A percentile compares a stretch with the other conserved stretches of the same genome.
phyloP scores from a whole-genome alignment of 1,140 invertebrate genomes.

The Lasaia peninsularis region DNA sequence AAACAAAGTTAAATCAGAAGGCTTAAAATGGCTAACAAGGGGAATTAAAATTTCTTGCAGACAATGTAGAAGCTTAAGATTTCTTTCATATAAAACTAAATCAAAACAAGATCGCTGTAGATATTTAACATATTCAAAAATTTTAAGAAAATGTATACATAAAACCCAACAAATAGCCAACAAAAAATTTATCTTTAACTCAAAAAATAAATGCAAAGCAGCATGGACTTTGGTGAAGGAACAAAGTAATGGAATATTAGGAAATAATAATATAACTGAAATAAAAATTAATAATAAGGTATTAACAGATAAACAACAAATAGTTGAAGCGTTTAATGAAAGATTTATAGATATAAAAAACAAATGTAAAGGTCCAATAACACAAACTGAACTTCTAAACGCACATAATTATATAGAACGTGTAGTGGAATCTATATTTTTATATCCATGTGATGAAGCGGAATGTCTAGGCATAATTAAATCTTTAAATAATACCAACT shows the following conservation, averaged over 20 bases:
- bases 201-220: slow-evolving; percentile 22
- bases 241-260: not conserved
- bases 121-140: slow-evolving; percentile 20
- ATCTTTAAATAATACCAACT: slow-evolving; percentile 11
- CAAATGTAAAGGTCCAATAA: not conserved
- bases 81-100: slow-evolving; percentile 19
- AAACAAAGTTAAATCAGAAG: not conserved
- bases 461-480: not conserved
- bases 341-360: slow-evolving; percentile 15
- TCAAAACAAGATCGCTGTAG: slow-evolving; percentile 10
- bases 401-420: not conserved
- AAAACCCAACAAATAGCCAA: slow-evolving; percentile 17
- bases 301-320: not conserved
- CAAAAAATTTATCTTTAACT: slow-evolving; percentile 15
- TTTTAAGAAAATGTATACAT: slow-evolving; percentile 28
- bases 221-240: slow-evolving; percentile 23
- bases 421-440: slow-evolving; percentile 10
- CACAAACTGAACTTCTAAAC: no score
- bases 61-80: slow-evolving; percentile 17
- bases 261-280: slow-evolving; percentile 7
- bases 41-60: slow-evolving; percentile 14
- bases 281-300: slow-evolving; percentile 7
- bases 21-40: slow-evolving; percentile 16
- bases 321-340: slow-evolving; percentile 14
- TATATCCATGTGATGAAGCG: slow-evolving; percentile 5